Evolutionary conservation across 2,113 vertebrate genomes (phyloP), one percentile per base, ranked within the genome.

Genomic region (Macaca mulatta): DNA sequence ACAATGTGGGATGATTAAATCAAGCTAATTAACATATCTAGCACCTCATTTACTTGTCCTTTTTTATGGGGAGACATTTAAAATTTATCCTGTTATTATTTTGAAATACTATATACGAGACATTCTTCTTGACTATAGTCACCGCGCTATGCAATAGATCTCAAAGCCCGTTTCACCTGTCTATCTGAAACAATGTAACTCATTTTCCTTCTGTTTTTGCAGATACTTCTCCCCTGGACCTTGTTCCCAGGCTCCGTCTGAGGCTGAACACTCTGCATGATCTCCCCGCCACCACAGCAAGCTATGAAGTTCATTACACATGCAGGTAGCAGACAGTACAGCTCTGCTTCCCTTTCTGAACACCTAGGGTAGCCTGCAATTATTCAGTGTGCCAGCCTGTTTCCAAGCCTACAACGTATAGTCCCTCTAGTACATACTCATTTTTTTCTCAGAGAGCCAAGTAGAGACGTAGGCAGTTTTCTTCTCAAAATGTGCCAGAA

Each of bases 311-410:
- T 45, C 1, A 0, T 35, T 22, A 4, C 23, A 30, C 3, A 23
- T 4, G 0, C 35, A 52, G 23, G 30, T 27, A 30, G 3, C 11
- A 35, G n/a, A 12, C 5, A 1, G 8, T 35, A 1, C 38, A 2
- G 1, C 18, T 84, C n/a, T 55, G 9, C 35, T 35, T n/a, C 78
- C 72, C 25, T 55, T 84, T 89, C 72, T 59, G 17, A 69, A 35
- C 3, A 17, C 50, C 22, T 48, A 2, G 69, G 70, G 40, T 59
- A 69, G 45, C 35, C 14, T 32, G 40, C 10, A 30, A 3, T 77
- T 90, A 52, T 59, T 79, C 48, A 69, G 9, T 35, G 43, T 95
- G 79, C 52, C 83, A 45, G 43, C 67, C 82, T 57, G n/a, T 69
- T 90, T 6, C 12, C 70, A 84, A 70, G n/a, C 23, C 10, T 94